phyloP scores from a whole-genome alignment of 2,797 vertebrate species.

The Neostethus bicornis region DNA sequence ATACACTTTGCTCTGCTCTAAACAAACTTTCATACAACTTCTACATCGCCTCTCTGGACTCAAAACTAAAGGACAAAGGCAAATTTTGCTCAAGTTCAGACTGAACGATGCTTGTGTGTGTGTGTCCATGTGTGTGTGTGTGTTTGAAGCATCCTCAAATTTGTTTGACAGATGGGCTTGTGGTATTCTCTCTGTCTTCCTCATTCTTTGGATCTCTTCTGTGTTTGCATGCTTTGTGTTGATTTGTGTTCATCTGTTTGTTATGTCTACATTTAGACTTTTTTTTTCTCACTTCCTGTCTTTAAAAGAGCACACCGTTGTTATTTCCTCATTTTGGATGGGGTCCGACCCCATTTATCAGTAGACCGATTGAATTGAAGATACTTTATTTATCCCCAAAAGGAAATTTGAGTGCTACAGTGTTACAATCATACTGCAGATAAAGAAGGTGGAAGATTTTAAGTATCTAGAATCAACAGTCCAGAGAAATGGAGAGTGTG shows the following conservation, averaged over 20 bases:
- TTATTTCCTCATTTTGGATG: too few relatives aligned
- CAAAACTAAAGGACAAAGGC: conserved; percentile 72
- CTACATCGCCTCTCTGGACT: conserved; percentile 62
- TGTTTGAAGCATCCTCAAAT: conserved; percentile 54
- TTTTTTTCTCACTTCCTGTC: not conserved
- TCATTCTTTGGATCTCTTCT: conserved; percentile 69
- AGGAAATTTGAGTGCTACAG: too few relatives aligned
- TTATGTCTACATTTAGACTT: conserved; percentile 68
- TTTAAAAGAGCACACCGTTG: conserved; percentile 8
- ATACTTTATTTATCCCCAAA: too few relatives aligned
- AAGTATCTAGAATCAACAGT: too few relatives aligned
- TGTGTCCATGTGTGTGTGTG: conserved; percentile 25
- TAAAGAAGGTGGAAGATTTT: too few relatives aligned
- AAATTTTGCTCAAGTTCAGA: conserved; percentile 74
- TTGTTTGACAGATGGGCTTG: conserved; percentile 78
- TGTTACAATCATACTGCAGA: too few relatives aligned
- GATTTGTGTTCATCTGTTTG: conserved; percentile 72
- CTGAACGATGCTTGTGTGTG: conserved; percentile 60
- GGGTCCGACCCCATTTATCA: too few relatives aligned
- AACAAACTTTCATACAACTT: conserved; percentile 79
- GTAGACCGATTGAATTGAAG: too few relatives aligned
- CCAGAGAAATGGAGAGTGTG: too few relatives aligned
- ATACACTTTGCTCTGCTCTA: conserved; percentile 70
- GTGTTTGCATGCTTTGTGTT: conserved; percentile 74
- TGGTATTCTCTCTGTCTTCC: conserved; percentile 67